Evolutionary conservation across 64 coral and sea anemone species (phyloP).

Genomic region (Dendrophyllia cribrosa): DNA sequence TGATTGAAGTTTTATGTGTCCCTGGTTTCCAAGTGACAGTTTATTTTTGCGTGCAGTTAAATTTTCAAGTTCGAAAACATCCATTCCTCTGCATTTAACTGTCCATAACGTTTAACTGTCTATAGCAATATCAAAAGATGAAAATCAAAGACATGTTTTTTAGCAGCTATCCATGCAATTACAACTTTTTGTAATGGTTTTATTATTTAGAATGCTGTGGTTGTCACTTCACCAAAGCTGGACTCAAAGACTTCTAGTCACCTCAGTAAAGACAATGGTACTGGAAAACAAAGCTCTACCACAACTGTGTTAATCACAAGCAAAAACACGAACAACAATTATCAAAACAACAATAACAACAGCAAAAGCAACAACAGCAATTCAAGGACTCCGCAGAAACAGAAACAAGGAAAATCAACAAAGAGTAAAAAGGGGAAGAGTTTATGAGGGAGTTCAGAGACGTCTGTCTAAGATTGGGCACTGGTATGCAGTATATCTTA

Average conservation of each 20-base stretch:
- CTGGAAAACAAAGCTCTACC: conserved; percentile 19
- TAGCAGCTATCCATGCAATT: no score
- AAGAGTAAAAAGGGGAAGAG: conserved; percentile 33
- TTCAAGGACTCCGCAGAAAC: not conserved
- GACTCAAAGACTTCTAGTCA: not conserved
- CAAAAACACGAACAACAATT: conserved; percentile 18
- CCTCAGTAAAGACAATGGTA: conserved; percentile 36
- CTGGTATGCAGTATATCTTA: not conserved
- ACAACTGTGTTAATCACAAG: not conserved
- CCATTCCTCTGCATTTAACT: no score
- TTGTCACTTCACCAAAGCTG: conserved; percentile 34
- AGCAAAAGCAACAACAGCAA: conserved; percentile 1
- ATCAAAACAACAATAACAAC: conserved; percentile 41
- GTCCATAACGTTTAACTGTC: no score
- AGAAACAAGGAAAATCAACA: conserved; percentile 21
- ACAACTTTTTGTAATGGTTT: not conserved
- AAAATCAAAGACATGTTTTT: no score
- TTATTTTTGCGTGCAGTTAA: no score
- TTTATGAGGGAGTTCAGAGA: not conserved
- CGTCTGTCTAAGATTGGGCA: no score
- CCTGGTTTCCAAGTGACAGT: no score
- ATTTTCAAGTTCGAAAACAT: no score
- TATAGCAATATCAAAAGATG: no score
- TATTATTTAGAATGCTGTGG: conserved; percentile 26
- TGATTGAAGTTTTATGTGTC: no score